Base-by-base conservation (phyloP, 2,113 vertebrate genomes). In the Campylomormyrus tamandua region DNA sequence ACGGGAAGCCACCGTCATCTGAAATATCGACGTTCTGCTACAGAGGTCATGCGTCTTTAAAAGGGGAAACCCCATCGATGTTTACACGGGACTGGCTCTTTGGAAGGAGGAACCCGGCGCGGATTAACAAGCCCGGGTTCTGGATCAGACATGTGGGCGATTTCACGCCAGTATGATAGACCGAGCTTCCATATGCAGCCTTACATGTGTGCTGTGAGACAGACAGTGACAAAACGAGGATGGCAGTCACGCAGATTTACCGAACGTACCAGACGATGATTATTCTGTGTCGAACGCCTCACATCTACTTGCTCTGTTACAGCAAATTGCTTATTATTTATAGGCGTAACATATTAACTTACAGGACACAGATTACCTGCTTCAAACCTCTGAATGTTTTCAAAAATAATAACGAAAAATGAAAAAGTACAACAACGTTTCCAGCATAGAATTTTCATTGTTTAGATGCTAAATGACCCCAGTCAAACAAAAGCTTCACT, bases 11-110 rank as follows among this genome's bases (percentile, higher is more conserved):
- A 62, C 58, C n/a, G 19, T 74, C 13, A 87, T 70, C 45, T 90
- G 46, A 66, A 90, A 87, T 90, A 90, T 50, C 24, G 56, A 70
- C 58, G 10, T 85, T 83, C 58, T 46, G 46, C 46, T 74, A 48
- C 49, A 35, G 48, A n/a, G 58, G 19, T 15, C 66, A 17, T 35
- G 24, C 46, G 11, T 74, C 88, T 46, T 70, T 77, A 49, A 74
- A 88, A 58, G 13, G 35, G 52, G 31, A 19, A 87, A 58, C n/a
- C 85, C 85, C 45, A 19, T 58, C 35, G 35, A 42, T 19, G 52
- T 56, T 24, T 87, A 87, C 52, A 24, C 8, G 19, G 50, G 10
- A 58, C 50, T 21, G 85, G 85, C 48, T 52, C 17, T n/a, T 48
- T 84, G 83, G 24, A 24, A 2, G 21, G 83, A 10, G 45, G 77